Conservation (phyloP, 2,113 vertebrate species). For the Dunckerocampus dactyliophorus region DNA sequence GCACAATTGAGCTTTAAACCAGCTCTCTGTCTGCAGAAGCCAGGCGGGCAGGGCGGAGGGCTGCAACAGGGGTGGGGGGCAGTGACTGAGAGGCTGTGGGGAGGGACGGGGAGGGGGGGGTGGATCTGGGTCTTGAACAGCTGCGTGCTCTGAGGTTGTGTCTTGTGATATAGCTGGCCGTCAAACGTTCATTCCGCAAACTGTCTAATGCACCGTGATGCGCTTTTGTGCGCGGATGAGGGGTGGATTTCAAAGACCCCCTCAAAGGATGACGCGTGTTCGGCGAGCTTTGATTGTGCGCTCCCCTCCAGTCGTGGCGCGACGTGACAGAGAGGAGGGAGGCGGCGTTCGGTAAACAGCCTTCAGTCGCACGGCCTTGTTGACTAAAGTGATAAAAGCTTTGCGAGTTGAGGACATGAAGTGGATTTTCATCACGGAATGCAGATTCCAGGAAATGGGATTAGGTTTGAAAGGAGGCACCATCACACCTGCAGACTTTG, state of each 20-base stretch:
- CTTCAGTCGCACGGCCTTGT: conserved; percentile 48
- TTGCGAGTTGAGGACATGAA: conserved; percentile 17
- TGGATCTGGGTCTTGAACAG: conserved; percentile 27
- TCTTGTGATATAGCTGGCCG: conserved; percentile 88
- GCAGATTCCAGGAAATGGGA: conserved; percentile 40
- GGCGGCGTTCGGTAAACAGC: conserved; percentile 57
- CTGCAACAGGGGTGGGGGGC: conserved; percentile 18
- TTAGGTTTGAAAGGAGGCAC: conserved; percentile 34
- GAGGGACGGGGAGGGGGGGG: not conserved
- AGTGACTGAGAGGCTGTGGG: conserved; percentile 1
- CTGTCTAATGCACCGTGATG: conserved; percentile 67
- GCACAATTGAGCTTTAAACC: conserved; percentile 99
- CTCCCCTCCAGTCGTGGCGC: conserved; percentile 40
- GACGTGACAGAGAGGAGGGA: conserved; percentile 32
- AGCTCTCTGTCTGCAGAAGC: conserved; percentile 84
- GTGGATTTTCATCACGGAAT: conserved; percentile 35
- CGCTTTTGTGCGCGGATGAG: conserved; percentile 43
- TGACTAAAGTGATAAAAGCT: conserved; percentile 56
- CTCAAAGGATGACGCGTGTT: conserved; percentile 54
- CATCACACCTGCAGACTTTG: conserved; percentile 50
- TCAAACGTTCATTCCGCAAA: conserved; percentile 85
- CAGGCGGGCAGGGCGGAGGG: conserved; percentile 78
- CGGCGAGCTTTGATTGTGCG: conserved; percentile 58
- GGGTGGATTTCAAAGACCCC: conserved; percentile 64
- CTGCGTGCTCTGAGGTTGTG: conserved; percentile 58